Base-by-base conservation (phyloP, 2,113 vertebrate genomes). In the Poeciliopsis prolifica region DNA sequence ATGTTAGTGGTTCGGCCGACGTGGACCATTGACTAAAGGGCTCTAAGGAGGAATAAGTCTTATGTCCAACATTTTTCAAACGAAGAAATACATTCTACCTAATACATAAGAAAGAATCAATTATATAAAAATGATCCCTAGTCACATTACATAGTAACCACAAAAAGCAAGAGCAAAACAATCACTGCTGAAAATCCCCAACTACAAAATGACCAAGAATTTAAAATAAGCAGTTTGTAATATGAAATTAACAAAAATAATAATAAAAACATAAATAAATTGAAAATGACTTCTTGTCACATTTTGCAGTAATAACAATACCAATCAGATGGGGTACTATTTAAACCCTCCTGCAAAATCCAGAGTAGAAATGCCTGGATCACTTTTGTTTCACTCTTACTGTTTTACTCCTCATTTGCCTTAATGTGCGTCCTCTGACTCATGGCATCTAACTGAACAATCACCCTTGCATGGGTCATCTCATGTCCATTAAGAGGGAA, bases 401-500 rank as follows among this genome's bases (percentile, higher is more conserved):
- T 33, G 22, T 10, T 65, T 26, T n/a, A 37, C 8, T 71, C 48
- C 1, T 24, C 37, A 37, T 70, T 67, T 68, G 22, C 75, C 22
- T 44, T 74, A 72, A 51, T 68, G 31, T 64, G n/a, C 30, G 42
- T 11, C 3, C 37, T 61, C 19, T 71, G 69, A 64, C 71, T 74
- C 72, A 78, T 44, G 69, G 68, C 31, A 63, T 67, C 14, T 40
- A 37, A 37, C 68, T 14, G 48, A 31, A 60, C 12, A 13, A 72
- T 62, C 33, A 13, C 14, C 64, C 24, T 33, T 72, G 70, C 28
- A 51, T 44, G 28, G 77, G 64, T 74, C 12, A 28, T 72, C 75
- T 76, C 74, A 77, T 77, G 72, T 69, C 71, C 19, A 58, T 85
- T 74, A 80, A 77, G 67, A 75, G 54, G 37, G 31, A 80, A 87